Evolutionary conservation across 2,113 vertebrate genomes (phyloP), one percentile per base, ranked within the genome.

Genomic region (Anhinga rufa): DNA sequence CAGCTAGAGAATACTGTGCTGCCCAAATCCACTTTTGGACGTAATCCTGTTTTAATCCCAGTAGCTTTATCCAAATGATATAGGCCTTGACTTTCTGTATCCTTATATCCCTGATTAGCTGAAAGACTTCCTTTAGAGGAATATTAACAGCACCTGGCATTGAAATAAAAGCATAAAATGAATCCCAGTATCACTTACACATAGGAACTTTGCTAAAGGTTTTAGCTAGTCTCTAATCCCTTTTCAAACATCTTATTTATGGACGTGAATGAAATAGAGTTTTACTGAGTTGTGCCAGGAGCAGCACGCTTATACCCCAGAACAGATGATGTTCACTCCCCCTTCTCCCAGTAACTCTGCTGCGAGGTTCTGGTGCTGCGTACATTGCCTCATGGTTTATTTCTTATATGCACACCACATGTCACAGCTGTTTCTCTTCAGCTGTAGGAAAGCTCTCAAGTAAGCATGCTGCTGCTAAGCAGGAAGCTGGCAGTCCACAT

Each of bases 321-420:
- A 55, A 82, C 0, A 70, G 71, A 29, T 21, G 24, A 60, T 9
- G n/a, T 55, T 86, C 15, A 3, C 38, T 66, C 25, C 24, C 25
- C 20, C 44, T 74, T 74, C 71, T 77, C 66, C 6, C 48, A 55
- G 44, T 9, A 77, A 68, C 19, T 38, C 7, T 31, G 4, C 49
- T 31, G n/a, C 0, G 0, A 68, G 32, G 44, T 1, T 71, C 24
- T 15, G 79, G 29, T 16, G 34, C 64, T 1, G 2, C 6, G 0
- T 3, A 3, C 3, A 10, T 40, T 69, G 48, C 60, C 34, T 78
- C 42, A 9, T 11, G 17, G 58, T 52, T 92, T 61, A 24, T 71
- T 76, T 34, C 71, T 57, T 48, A 17, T 3, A 32, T 6, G 4
- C 64, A 28, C 51, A 34, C n/a, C 48, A 38, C 61, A 10, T 26